These are phyloP conservation scores for Brachionus sp. DNA, from an alignment of 1,140 invertebrate species.

Conservation along the genomic window DNA sequence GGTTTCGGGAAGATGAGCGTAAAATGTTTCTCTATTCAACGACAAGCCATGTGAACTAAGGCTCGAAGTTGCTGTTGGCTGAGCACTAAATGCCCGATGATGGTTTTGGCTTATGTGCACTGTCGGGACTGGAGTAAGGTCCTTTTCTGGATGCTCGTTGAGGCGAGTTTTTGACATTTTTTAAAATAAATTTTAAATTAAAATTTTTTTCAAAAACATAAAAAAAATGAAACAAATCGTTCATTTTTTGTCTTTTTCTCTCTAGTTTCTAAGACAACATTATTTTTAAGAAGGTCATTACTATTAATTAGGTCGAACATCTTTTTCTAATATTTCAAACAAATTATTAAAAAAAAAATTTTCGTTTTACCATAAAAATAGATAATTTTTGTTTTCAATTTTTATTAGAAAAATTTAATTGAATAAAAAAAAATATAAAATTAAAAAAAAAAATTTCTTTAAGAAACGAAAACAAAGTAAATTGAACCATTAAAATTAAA, in stretches of 20 bases:
- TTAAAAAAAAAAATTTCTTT: too few relatives aligned
- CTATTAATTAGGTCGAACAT: too few relatives aligned
- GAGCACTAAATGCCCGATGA: background rate
- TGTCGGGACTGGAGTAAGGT: background rate
- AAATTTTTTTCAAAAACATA: background rate
- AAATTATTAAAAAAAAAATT: too few relatives aligned
- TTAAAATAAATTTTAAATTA: background rate
- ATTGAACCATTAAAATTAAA: too few relatives aligned
- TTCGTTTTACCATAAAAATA: too few relatives aligned
- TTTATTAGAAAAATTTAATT: too few relatives aligned
- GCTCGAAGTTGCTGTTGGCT: background rate
- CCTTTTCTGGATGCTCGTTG: constrained; percentile 15
- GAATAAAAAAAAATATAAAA: too few relatives aligned
- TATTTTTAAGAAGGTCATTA: background rate
- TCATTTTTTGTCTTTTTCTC: background rate
- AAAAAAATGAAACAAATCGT: background rate
- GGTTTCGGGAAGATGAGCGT: background rate
- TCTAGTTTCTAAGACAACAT: constrained; percentile 25
- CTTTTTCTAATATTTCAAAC: too few relatives aligned
- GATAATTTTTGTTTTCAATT: too few relatives aligned
- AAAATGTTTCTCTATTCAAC: background rate
- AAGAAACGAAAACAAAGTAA: too few relatives aligned
- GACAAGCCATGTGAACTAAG: background rate
- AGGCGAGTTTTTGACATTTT: constrained; percentile 28
- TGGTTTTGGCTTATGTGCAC: background rate